These are phyloP conservation scores for Mesorhabditis sp. DNA, from an alignment of 2,888 invertebrate species.

Conservation along the genomic window DNA sequence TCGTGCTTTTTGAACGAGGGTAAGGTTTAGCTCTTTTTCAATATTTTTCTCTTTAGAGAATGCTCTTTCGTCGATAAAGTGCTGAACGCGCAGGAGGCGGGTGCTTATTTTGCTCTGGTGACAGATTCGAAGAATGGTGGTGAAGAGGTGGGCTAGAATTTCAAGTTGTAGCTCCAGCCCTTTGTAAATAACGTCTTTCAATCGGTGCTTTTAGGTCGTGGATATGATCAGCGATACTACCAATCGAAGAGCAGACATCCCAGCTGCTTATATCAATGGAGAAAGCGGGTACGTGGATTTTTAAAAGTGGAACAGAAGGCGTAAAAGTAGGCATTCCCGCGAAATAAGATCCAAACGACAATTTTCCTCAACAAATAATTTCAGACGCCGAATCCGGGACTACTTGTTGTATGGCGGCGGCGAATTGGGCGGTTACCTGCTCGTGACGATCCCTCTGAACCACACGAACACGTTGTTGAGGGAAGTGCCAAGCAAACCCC, in stretches of 20 bases:
- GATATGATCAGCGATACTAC: constrained; percentile 21
- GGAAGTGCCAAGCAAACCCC: constrained; percentile 20
- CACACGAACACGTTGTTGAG: constrained; percentile 14
- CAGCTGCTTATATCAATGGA: constrained; percentile 19
- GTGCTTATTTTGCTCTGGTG: constrained; percentile 36
- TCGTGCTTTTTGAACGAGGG: constrained; percentile 22
- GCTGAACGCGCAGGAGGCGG: constrained; percentile 36
- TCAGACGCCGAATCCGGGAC: constrained; percentile 17
- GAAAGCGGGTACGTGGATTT: constrained; percentile 17
- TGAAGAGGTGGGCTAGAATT: not conserved
- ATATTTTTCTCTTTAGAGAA: constrained; percentile 23
- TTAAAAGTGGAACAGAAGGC: not conserved
- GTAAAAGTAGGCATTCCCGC: not conserved
- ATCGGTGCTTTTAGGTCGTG: constrained; percentile 8
- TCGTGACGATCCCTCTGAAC: constrained; percentile 18
- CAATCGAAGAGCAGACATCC: constrained; percentile 14
- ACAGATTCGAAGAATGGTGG: constrained; percentile 33
- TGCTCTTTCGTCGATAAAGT: constrained; percentile 45
- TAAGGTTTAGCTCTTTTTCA: constrained; percentile 3
- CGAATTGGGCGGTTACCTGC: constrained; percentile 4
- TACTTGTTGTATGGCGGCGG: constrained; percentile 13
- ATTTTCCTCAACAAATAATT: not conserved
- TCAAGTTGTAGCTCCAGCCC: not conserved
- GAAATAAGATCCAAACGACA: not conserved
- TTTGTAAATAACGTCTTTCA: not conserved